Conservation (phyloP, 2,113 vertebrate species). For the Gnathochromis pfefferi region DNA sequence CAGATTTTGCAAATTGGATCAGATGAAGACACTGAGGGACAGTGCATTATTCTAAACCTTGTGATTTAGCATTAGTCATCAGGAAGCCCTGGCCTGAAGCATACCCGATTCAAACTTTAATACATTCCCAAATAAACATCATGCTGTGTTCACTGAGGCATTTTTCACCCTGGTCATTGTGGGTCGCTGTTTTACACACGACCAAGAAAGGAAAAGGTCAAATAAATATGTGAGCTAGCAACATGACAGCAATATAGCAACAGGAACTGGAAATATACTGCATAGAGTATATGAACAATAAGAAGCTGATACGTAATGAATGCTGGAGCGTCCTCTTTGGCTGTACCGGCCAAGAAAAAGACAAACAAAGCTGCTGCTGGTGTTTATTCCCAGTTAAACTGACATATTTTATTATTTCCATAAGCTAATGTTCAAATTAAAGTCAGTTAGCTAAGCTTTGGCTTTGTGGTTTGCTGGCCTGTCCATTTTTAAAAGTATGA, state of each 20-base stretch:
- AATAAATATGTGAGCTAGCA: neutral
- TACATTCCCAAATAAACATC: neutral
- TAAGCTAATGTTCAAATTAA: neutral
- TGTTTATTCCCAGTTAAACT: neutral
- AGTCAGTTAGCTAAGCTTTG: neutral
- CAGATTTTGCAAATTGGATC: neutral
- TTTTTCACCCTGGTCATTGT: neutral
- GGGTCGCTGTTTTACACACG: neutral
- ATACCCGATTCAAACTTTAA: neutral
- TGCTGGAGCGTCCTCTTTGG: neutral
- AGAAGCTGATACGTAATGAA: neutral
- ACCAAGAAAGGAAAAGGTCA: accelerated
- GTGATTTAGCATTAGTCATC: neutral
- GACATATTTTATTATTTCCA: neutral
- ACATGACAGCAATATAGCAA: neutral
- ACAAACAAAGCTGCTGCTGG: neutral
- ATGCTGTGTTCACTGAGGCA: neutral
- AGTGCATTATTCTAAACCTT: neutral
- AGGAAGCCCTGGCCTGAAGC: neutral
- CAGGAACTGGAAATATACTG: neutral
- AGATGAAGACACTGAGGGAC: neutral
- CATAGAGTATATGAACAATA: neutral
- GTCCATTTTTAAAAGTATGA: neutral
- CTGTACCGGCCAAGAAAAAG: neutral
- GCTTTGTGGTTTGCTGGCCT: neutral